Percentiles rank a stretch among this genome's conserved stretches.
Evolutionary conservation across 2,888 invertebrate genomes (phyloP).

Genomic region (Dynastes tityus): DNA sequence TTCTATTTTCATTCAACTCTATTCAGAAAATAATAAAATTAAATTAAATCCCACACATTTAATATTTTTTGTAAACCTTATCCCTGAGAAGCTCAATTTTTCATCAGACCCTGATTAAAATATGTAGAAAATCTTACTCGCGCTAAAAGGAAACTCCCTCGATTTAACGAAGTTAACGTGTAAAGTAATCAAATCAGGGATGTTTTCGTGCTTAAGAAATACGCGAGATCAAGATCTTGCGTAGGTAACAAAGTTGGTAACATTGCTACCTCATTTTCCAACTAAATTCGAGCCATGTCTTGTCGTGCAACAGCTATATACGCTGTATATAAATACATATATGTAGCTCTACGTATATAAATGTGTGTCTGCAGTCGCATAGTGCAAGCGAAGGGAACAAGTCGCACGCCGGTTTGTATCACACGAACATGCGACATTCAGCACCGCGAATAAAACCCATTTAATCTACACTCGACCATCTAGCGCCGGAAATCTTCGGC

Average conservation of each 20-base stretch:
- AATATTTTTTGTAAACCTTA: no score
- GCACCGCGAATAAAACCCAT: slow-evolving; percentile 20
- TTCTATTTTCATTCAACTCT: no score
- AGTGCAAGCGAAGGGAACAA: background rate
- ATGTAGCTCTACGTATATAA: background rate
- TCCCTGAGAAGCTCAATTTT: no score
- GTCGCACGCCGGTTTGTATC: slow-evolving; percentile 8
- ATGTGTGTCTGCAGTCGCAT: background rate
- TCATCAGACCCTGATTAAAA: background rate
- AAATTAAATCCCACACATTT: no score
- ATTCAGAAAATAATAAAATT: no score
- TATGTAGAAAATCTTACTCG: background rate
- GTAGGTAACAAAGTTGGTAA: slow-evolving; percentile 13
- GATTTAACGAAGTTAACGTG: slow-evolving; percentile 9
- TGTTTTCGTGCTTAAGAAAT: slow-evolving; percentile 6
- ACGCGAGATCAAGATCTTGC: background rate
- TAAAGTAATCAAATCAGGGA: slow-evolving; percentile 33
- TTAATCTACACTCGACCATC: slow-evolving; percentile 45
- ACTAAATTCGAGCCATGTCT: slow-evolving; percentile 28
- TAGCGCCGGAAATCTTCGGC: slow-evolving; percentile 42
- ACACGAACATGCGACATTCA: slow-evolving; percentile 17
- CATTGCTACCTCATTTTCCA: slow-evolving; percentile 22
- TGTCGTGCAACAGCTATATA: slow-evolving; percentile 15
- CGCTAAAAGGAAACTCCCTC: background rate
- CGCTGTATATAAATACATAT: background rate